A percentile compares a stretch with the other conserved stretches of the same genome.
Evolutionary conservation across 2,113 vertebrate genomes (phyloP).

Genomic region (Pseudorectes ferrugineus): DNA sequence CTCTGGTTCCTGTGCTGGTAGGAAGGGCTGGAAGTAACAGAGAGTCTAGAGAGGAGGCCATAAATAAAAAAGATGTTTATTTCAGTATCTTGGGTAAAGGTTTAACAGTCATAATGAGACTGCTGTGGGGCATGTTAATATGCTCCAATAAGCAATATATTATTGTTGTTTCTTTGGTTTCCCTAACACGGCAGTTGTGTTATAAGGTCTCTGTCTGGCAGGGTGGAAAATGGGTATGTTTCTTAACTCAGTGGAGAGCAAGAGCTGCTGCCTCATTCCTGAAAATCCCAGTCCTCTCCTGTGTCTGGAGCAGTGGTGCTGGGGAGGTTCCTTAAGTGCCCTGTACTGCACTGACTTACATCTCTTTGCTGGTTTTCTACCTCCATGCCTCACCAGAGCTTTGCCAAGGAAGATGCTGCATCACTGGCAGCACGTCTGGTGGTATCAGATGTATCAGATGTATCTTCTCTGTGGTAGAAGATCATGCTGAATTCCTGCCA

Average conservation of each 20-base stretch:
- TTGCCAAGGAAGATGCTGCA: background rate
- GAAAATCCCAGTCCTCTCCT: background rate
- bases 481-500: background rate
- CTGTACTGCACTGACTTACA: accelerated
- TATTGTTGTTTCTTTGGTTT: background rate
- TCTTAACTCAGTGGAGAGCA: accelerated
- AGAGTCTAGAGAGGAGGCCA: background rate
- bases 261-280: background rate
- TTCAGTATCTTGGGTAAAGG: background rate
- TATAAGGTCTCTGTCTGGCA: background rate
- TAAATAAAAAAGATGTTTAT: background rate
- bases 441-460: too few relatives aligned
- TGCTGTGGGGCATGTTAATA: background rate
- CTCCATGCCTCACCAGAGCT: background rate
- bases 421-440: accelerated
- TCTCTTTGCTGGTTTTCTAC: background rate
- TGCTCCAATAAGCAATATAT: background rate
- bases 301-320: background rate
- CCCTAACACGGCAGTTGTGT: background rate
- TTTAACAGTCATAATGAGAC: conserved; percentile 13
- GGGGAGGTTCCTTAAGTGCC: background rate
- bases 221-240: background rate
- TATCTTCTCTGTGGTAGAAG: background rate
- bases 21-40: background rate
- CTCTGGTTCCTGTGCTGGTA: background rate